Evolutionary conservation across 2,113 vertebrate genomes (phyloP), one percentile per base, ranked within the genome.

Genomic region (Leptobrachium leishanense): DNA sequence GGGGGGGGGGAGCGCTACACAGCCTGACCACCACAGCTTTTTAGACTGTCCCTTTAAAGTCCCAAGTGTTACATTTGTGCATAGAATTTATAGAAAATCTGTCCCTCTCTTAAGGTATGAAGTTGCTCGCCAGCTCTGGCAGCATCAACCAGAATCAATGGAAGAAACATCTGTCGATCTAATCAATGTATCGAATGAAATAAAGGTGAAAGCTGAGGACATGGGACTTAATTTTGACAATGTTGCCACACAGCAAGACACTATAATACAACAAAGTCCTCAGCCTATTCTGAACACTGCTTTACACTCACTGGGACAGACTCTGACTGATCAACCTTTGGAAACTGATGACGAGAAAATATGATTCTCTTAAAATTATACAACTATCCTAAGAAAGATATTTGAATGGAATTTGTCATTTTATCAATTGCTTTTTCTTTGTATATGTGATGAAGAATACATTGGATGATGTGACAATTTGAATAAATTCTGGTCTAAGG

Each of bases 91-190:
- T 31, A 31, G 20, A 31, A 31, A 31, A 31, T 31, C 20, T 8
- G 12, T 69, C 15, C 44, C 4, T 82, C 82, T 57, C 66, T 43
- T 8, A 81, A 99, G 98, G 76, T 99, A 98, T 0, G 98, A 99
- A 86, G 90, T 99, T 73, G 97, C 95, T 31, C 97, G 98, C 83
- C 98, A 99, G 86, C 92, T 98, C 20, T 96, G 97, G 81, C 95
- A 96, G 72, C 95, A 94, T 80, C 91, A 93, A 80, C 86, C 89
- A 15, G 86, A 90, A 41, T 31, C 90, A 80, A 83, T 95, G 78
- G 95, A 95, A 0, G 94, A 94, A 79, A 84, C 92, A 54, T 71
- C 92, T 0, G 89, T 92, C 77, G 95, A 91, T 78, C 91, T 90
- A 50, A 80, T 90, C 79, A 90, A 87, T 1, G 94, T 95, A 70